Evolutionary conservation across 2,888 invertebrate genomes (phyloP).

Genomic region (Aspidiotus destructor): DNA sequence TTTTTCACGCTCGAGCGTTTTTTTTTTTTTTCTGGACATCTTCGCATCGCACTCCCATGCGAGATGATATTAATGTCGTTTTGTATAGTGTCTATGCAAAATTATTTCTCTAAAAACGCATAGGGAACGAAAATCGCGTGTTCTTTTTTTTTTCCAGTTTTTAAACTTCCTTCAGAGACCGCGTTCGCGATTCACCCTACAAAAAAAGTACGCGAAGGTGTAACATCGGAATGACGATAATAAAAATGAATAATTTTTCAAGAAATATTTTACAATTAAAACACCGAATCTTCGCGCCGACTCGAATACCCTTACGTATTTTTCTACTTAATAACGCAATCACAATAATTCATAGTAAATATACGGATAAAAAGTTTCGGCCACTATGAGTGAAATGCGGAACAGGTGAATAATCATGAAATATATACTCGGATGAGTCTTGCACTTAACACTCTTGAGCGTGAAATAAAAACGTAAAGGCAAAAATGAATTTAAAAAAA

Average conservation of each 20-base stretch:
- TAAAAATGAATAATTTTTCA: constrained; percentile 20
- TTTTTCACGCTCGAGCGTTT: neutral
- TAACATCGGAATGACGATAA: neutral
- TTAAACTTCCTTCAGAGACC: too few relatives aligned
- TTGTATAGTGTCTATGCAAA: too few relatives aligned
- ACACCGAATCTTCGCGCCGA: constrained; percentile 16
- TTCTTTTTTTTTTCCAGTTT: too few relatives aligned
- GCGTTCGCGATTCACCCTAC: too few relatives aligned
- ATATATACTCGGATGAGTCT: constrained; percentile 14
- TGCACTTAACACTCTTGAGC: constrained; percentile 1
- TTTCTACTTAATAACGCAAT: constrained; percentile 27
- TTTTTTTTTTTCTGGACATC: neutral
- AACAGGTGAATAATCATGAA: constrained; percentile 32
- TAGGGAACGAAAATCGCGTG: too few relatives aligned
- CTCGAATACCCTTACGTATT: constrained; percentile 22
- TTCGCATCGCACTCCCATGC: too few relatives aligned
- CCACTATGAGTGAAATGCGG: constrained; percentile 29
- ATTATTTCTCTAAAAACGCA: too few relatives aligned
- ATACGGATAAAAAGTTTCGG: neutral
- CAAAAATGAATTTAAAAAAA: constrained; percentile 18
- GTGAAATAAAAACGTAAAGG: neutral
- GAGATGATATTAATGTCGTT: too few relatives aligned
- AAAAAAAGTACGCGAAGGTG: too few relatives aligned
- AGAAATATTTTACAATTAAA: constrained; percentile 32
- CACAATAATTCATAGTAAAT: constrained; percentile 31